Base-by-base conservation (phyloP, 2,113 vertebrate species). In the Aegithalos caudatus region DNA sequence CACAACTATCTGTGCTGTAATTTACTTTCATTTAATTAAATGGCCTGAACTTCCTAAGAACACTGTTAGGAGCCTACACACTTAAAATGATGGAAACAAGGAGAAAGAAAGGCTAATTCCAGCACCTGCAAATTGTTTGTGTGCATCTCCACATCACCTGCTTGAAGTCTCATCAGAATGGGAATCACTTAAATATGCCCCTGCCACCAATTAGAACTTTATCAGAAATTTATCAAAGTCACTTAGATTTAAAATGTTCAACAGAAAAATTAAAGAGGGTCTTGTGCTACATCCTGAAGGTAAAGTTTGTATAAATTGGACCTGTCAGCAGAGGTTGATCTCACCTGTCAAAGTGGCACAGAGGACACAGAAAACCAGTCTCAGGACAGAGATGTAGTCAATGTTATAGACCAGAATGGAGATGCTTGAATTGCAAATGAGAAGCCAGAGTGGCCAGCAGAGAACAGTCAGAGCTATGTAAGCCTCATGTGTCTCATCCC, bases 1-100 rank as follows among this genome's bases (percentile, higher is more conserved):
- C 44, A n/a, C 35, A 50, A 37, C 14, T 47, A 29, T 21, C 38
- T 70, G 6, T 54, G 19, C 12, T 73, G 35, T 37, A 77, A 88
- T 92, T 90, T 83, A 62, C 61, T 76, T 81, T 53, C n/a, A 80
- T 24, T 82, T 81, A 80, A 88, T 82, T 88, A 86, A 94, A 80
- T 50, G 64, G n/a, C 23, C 50, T 15, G 19, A 70, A 64, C 35
- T 56, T 66, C 53, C 24, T 53, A 35, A 84, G 40, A 69, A 42
- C n/a, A 45, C 10, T 18, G 3, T 38, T 58, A 74, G 29, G 42
- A 86, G 9, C 19, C 44, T 51, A 23, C 20, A 48, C 25, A 8
- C 8, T 81, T 35, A 25, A 31, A 92, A 53, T 23, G 5, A 62
- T 27, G 62, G 65, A 72, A 89, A 69, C 12, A 56, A 81, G 54